Evolutionary conservation across 2,113 vertebrate genomes (phyloP).

Genomic region (Alexandromys fortis): DNA sequence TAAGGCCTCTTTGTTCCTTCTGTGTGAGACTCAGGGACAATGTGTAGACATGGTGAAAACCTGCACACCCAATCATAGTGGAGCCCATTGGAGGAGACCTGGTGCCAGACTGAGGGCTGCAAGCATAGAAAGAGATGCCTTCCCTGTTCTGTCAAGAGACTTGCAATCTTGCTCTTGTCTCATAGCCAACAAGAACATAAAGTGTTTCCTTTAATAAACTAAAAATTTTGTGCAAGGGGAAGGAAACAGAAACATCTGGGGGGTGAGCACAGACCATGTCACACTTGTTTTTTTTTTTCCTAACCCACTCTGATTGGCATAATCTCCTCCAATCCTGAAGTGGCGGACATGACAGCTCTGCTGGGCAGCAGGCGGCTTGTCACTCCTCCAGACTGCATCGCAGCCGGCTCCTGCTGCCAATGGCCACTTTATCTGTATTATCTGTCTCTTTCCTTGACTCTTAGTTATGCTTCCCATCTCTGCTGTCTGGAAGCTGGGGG

Average conservation of each 20-base stretch:
- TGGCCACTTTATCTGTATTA: not conserved
- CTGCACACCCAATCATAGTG: not conserved
- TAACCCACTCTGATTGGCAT: slow-evolving; percentile 74
- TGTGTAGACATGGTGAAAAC: not conserved
- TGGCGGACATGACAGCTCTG: not conserved
- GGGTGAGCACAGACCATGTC: slow-evolving; percentile 59
- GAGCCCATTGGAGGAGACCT: not conserved
- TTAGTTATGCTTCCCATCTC: slow-evolving; percentile 33
- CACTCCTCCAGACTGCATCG: slow-evolving; percentile 29
- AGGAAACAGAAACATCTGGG: slow-evolving; percentile 78
- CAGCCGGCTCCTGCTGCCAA: not conserved
- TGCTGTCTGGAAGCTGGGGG: not conserved
- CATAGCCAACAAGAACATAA: slow-evolving; percentile 60
- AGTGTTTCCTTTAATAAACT: slow-evolving; percentile 79
- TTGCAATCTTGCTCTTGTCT: slow-evolving; percentile 55
- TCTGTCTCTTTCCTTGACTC: not conserved
- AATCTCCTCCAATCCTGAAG: slow-evolving; percentile 70
- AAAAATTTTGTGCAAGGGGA: slow-evolving; percentile 71
- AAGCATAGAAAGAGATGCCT: not conserved
- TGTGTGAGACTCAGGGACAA: not conserved
- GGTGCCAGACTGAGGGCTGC: not conserved
- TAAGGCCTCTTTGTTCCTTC: not conserved
- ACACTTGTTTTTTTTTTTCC: slow-evolving; percentile 64
- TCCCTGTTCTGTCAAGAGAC: slow-evolving; percentile 2
- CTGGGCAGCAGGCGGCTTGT: not conserved